Conservation (phyloP, 2,888 invertebrate species). For the Tinea pellionella region DNA sequence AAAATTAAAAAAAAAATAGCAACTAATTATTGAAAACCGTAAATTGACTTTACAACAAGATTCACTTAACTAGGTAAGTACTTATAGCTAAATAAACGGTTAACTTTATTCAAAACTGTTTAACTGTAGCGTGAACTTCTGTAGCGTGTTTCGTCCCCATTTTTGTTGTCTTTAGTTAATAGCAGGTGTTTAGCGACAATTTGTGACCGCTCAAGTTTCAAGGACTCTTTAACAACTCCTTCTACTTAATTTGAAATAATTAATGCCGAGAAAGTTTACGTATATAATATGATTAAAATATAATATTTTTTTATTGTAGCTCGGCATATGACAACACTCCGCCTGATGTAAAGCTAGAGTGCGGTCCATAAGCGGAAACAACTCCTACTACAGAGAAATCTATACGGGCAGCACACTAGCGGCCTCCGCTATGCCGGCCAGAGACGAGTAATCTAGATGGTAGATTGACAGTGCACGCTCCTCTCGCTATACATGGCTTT, state of each 20-base stretch:
- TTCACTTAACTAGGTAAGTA: not conserved
- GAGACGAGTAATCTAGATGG: no score
- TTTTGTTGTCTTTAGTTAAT: conserved; percentile 1
- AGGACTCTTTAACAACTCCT: not conserved
- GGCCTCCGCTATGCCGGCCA: no score
- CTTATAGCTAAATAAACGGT: not conserved
- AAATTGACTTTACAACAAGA: not conserved
- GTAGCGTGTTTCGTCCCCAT: not conserved
- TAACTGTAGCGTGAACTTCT: no score
- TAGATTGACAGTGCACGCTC: no score
- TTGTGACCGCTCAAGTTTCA: conserved; percentile 5
- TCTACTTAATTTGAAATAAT: not conserved
- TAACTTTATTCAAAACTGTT: not conserved
- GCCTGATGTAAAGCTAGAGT: no score
- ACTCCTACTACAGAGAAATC: no score
- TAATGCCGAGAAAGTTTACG: not conserved
- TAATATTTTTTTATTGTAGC: no score
- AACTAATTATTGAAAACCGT: not conserved
- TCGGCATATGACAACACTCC: no score
- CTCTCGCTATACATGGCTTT: no score
- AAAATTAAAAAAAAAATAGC: no score
- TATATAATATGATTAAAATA: not conserved
- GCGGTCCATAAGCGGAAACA: no score
- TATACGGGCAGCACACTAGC: no score
- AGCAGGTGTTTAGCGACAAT: conserved; percentile 5